phyloP scores from a whole-genome alignment of 2,113 vertebrate species.

The Protobothrops mucrosquamatus region DNA sequence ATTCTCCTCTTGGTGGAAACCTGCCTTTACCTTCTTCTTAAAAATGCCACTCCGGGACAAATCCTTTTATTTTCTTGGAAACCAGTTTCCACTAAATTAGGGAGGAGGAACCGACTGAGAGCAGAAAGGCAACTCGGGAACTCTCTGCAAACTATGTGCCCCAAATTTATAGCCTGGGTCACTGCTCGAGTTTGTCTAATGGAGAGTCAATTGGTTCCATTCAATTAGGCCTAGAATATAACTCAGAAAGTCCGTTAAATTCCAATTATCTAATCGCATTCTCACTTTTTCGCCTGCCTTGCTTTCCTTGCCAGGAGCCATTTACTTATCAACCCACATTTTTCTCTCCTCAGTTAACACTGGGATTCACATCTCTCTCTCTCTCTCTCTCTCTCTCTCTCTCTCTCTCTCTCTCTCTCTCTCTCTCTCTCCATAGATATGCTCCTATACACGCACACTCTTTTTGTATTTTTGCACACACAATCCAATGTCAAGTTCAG shows the following conservation, averaged over 20 bases:
- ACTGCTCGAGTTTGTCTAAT: constrained; percentile 21
- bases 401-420: neutral
- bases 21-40: neutral
- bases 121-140: neutral
- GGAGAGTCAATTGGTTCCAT: constrained; percentile 34
- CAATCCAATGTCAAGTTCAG: neutral
- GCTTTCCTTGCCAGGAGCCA: neutral
- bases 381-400: neutral
- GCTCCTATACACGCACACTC: neutral
- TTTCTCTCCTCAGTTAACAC: neutral
- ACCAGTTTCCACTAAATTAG: neutral
- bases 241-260: constrained; percentile 38
- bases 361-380: neutral
- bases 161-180: constrained; percentile 37
- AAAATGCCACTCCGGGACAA: neutral
- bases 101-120: neutral
- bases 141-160: constrained; percentile 4
- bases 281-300: neutral
- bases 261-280: constrained; percentile 16
- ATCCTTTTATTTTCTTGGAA: neutral
- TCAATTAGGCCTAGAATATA: constrained; percentile 35
- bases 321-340: neutral
- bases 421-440: neutral
- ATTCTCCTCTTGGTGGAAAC: neutral
- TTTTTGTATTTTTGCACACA: neutral